Evolutionary conservation across 35 echinoderm and acorn worm genomes (phyloP).

Genomic region (Apostichopus japonicus): DNA sequence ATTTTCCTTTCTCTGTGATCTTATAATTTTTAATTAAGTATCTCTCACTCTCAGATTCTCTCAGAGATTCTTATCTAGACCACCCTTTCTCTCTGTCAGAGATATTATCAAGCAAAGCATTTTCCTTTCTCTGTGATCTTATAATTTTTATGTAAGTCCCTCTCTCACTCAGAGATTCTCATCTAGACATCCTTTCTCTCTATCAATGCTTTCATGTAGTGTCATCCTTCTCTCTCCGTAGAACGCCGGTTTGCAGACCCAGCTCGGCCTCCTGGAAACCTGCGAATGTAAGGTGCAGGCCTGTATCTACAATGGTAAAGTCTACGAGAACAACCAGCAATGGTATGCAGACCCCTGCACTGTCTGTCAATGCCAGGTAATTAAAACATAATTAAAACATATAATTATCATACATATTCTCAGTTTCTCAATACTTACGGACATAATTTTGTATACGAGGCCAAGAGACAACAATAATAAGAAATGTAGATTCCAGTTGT

Average conservation of each 20-base stretch:
- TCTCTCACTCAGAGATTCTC: neutral
- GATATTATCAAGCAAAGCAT: neutral
- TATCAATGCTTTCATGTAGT: no score
- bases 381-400: neutral
- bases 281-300: constrained; percentile 48
- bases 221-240: neutral
- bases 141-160: no score
- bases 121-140: neutral
- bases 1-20: neutral
- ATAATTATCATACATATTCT: no score
- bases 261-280: constrained; percentile 29
- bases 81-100: no score
- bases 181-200: no score
- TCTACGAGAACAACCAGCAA: constrained; percentile 39
- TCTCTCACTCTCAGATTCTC: no score
- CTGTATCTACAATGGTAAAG: constrained; percentile 53
- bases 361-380: constrained; percentile 47
- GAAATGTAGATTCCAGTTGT: no score
- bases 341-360: constrained; percentile 64
- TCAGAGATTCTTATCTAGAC: no score
- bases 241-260: neutral
- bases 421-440: no score
- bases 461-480: no score
- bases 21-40: no score
- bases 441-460: no score